phyloP scores from a whole-genome alignment of 2,888 invertebrate species.

The Agrotis puta region DNA sequence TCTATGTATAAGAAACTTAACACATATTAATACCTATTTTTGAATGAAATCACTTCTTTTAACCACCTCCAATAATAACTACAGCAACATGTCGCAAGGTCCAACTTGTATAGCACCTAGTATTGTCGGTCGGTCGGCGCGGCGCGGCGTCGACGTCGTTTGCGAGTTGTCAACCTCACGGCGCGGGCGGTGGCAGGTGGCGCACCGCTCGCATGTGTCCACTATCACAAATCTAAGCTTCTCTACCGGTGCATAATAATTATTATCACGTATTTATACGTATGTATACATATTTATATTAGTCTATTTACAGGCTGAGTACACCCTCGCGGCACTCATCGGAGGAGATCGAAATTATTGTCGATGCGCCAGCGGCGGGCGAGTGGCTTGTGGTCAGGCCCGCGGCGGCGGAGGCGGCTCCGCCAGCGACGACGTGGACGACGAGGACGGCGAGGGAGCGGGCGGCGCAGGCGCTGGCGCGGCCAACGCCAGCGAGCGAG shows the following conservation, averaged over 20 bases:
- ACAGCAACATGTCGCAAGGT: constrained; percentile 87
- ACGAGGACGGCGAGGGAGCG: constrained; percentile 91
- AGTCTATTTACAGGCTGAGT: constrained; percentile 86
- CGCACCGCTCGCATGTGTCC: constrained; percentile 78
- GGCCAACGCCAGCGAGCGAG: constrained; percentile 90
- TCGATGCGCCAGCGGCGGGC: constrained; percentile 90
- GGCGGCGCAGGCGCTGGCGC: constrained; percentile 87
- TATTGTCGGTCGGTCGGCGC: constrained; percentile 89
- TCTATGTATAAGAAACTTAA: constrained; percentile 84
- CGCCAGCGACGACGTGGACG: constrained; percentile 92
- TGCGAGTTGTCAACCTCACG: constrained; percentile 85
- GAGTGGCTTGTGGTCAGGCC: constrained; percentile 91
- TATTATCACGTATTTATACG: constrained; percentile 89
- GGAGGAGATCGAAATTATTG: constrained; percentile 86
- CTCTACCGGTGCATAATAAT: constrained; percentile 89
- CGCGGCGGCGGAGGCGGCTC: constrained; percentile 90
- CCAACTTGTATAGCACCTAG: constrained; percentile 90
- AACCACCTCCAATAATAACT: constrained; percentile 85
- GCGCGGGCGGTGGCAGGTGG: constrained; percentile 71
- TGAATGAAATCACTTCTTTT: constrained; percentile 84
- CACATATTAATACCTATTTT: constrained; percentile 88
- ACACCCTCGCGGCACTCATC: constrained; percentile 81
- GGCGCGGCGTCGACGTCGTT: constrained; percentile 78
- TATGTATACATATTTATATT: constrained; percentile 88
- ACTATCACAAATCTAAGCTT: constrained; percentile 90